Evolutionary conservation across 2,888 invertebrate genomes (phyloP).

Genomic region (Ennomos erosarius): DNA sequence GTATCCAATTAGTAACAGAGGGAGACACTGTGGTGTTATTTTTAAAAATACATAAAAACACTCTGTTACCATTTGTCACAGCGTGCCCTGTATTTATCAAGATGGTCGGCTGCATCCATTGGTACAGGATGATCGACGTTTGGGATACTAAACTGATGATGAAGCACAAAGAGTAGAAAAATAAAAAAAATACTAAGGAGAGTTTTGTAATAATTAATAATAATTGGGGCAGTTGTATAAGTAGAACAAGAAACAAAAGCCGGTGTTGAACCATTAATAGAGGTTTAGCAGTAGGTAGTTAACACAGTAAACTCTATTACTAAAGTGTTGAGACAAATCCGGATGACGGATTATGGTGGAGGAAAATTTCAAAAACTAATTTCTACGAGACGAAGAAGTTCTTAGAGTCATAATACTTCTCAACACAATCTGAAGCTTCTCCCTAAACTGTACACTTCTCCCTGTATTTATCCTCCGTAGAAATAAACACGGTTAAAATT

Average conservation of each 20-base stretch:
- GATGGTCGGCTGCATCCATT: slow-evolving; percentile 65
- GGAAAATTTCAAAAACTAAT: no score
- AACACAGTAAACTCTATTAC: no score
- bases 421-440: no score
- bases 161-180: background rate
- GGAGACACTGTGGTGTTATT: slow-evolving; percentile 60
- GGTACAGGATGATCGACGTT: slow-evolving; percentile 56
- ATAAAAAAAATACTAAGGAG: background rate
- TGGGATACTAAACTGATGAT: background rate
- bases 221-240: background rate
- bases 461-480: slow-evolving; percentile 60
- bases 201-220: no score
- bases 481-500: slow-evolving; percentile 81
- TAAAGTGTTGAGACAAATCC: no score
- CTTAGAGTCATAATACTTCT: no score
- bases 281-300: no score
- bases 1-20: slow-evolving; percentile 77
- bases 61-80: slow-evolving; percentile 83
- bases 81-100: slow-evolving; percentile 81
- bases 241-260: background rate
- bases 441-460: slow-evolving; percentile 31
- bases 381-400: no score
- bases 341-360: no score
- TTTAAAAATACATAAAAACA: slow-evolving; percentile 84
- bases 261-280: no score